Conservation (phyloP, 2,888 invertebrate species). For the Volucella inanis region DNA sequence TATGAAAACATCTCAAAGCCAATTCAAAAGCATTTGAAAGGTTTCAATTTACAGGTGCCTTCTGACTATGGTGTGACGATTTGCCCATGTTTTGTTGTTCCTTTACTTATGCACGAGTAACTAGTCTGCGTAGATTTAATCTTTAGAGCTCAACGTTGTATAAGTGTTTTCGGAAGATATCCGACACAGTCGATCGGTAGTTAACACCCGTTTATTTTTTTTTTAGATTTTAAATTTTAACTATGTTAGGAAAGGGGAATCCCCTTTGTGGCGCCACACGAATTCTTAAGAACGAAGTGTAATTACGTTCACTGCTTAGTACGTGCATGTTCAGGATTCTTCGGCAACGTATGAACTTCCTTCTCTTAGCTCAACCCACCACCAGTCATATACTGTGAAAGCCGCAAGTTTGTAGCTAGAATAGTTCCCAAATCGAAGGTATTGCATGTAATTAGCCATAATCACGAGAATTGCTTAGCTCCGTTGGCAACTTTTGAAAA, state of each 20-base stretch:
- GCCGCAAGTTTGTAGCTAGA: slow-evolving; percentile 1
- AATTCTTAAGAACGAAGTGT: slow-evolving; percentile 26
- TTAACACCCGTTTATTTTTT: slow-evolving; percentile 16
- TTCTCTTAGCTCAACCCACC: slow-evolving; percentile 5
- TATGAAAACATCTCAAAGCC: slow-evolving; percentile 51
- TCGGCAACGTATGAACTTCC: slow-evolving; percentile 25
- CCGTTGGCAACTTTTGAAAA: slow-evolving; percentile 6
- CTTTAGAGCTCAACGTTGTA: not conserved
- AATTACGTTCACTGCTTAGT: slow-evolving; percentile 34
- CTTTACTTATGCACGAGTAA: no score
- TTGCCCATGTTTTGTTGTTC: not conserved
- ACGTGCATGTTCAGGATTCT: slow-evolving; percentile 32
- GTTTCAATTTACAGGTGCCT: slow-evolving; percentile 26
- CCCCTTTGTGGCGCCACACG: slow-evolving; percentile 61
- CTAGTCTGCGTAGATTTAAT: no score
- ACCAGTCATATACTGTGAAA: not conserved
- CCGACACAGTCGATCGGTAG: slow-evolving; percentile 22
- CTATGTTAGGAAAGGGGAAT: slow-evolving; percentile 3
- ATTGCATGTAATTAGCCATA: slow-evolving; percentile 56
- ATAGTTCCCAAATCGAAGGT: slow-evolving; percentile 40
- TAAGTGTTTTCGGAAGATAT: not conserved
- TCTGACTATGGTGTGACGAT: not conserved
- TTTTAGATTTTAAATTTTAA: slow-evolving; percentile 31
- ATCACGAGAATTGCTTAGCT: slow-evolving; percentile 63
- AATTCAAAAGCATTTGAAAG: slow-evolving; percentile 12